Base-by-base conservation (phyloP, 1,140 invertebrate genomes). In the Arion vulgaris region DNA sequence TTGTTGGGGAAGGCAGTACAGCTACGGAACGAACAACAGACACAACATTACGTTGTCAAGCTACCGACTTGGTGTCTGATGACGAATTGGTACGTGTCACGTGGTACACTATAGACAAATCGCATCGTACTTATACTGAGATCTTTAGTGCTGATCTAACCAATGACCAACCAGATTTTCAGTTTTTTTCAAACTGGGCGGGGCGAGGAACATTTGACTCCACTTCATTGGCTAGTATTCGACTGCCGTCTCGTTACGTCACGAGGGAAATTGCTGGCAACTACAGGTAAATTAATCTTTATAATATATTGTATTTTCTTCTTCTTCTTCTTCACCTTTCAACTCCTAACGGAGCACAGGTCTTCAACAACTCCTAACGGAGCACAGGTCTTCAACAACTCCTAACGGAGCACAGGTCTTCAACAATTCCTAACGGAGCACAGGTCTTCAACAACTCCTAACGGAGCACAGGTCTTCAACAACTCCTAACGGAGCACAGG, bases 61-160 rank as follows among this genome's bases (percentile, higher is more conserved):
- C 66, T 34, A 66, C 1, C 19, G 57, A 39, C 1, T 23, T 78
- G 76, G 26, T 4, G 7, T 26, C 62, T 1, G 78, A 80, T n/a
- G 78, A 80, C 41, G 78, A 80, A 45, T 17, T 80, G 17, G 68
- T 71, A 23, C 36, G 78, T 17, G 78, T 80, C 36, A 80, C 66
- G 78, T 80, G 78, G 78, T 71, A 17, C 26, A 9, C 26, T 7
- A 34, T 32, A 17, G 68, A 69, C 68, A 26, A 15, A 15, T 66
- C 39, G 11, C 39, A 5, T 2, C 15, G 39, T 23, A 26, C 2
- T 13, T 49, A 5, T 17, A 26, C 13, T 32, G 78, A 80, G 39
- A 71, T 80, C 26, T 80, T 80, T 45, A 80, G 26, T 5, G 62
- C 51, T 13, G 78, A 80, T 45, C 62, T 71, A 32, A 71, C 78